Evolutionary conservation across 2,888 invertebrate species (phyloP), one percentile per base, ranked within the genome.

Genomic region (Drosophila siamana): DNA sequence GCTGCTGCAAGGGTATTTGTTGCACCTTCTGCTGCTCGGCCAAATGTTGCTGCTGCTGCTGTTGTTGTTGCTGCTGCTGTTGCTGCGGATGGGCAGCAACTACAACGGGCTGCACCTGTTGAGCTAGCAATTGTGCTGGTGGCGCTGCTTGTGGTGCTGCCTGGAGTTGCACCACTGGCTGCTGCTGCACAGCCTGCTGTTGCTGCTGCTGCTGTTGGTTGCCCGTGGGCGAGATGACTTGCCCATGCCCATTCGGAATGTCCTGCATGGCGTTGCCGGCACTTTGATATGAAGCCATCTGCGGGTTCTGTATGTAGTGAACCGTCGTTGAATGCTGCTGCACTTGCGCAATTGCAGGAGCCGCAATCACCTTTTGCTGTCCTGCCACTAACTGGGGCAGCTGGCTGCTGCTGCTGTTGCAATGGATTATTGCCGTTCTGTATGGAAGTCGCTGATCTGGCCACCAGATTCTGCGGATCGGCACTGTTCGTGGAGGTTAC

Each of bases 391-490:
- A 47, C 55, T 88, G 79, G 15, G 74, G 41, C 22, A 60, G 13
- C 51, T 80, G 83, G 13, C 51, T 80, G 83, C 40, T 68, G 82
- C 40, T 68, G 82, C 24, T 74, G 75, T 16, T 66, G 74, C 30
- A 73, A 63, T 41, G 78, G 71, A 46, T 15, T 74, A n/a, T 63
- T 64, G 26, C 81, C 87, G 48, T 89, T 89, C 28, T 81, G 79
- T 92, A 93, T 71, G 33, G 87, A 81, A 33, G 72, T 71, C 16
- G 64, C 69, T 13, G 84, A 85, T 46, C 85, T 68, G 8, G n/a
- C 92, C 91, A 69, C 92, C 92, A 36, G 93, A 92, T 56, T 91
- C 13, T 84, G 89, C 2, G 86, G 86, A 93, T 80, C 94, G 92
- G 66, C 93, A 93, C 81, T 93, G 93, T 38, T 94, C 7, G 78